Evolutionary conservation across 2,888 invertebrate genomes (phyloP).

Genomic region (Erebia palarica): DNA sequence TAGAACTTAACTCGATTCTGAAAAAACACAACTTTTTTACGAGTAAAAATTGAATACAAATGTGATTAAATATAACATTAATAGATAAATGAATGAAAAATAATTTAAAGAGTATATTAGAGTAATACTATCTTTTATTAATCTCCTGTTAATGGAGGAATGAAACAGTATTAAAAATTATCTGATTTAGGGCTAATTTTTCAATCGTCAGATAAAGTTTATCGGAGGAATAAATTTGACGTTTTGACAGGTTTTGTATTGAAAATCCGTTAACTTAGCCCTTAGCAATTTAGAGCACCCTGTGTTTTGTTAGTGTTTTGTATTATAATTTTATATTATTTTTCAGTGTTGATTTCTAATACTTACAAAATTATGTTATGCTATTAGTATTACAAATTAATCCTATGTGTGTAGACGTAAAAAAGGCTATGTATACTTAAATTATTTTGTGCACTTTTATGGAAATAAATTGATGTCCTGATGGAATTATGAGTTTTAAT

Average conservation of each 20-base stretch:
- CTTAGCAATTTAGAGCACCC: constrained; percentile 7
- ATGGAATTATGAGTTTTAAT: constrained; percentile 31
- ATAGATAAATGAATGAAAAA: too few relatives aligned
- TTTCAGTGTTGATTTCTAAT: background rate
- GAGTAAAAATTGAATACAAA: too few relatives aligned
- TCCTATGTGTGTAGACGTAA: constrained; percentile 1
- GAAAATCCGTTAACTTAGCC: too few relatives aligned
- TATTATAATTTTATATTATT: constrained; percentile 1
- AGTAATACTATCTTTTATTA: background rate
- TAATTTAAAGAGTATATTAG: too few relatives aligned
- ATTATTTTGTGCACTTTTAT: constrained; percentile 34
- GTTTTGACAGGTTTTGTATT: too few relatives aligned
- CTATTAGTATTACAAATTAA: background rate
- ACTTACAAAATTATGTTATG: background rate
- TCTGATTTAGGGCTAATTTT: too few relatives aligned
- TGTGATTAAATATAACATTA: too few relatives aligned
- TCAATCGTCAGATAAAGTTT: too few relatives aligned
- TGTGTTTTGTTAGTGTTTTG: constrained; percentile 23
- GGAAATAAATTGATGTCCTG: constrained; percentile 35
- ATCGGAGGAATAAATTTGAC: too few relatives aligned
- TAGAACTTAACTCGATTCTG: too few relatives aligned
- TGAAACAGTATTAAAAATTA: constrained; percentile 15
- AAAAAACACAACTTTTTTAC: too few relatives aligned
- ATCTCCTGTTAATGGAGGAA: background rate
- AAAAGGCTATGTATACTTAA: constrained; percentile 26